A percentile compares a stretch with the other conserved stretches of the same genome.
phyloP scores from a whole-genome alignment of 30 jellyfish, hydroid and myxozoan species.

The Cassiopea xamachana region DNA sequence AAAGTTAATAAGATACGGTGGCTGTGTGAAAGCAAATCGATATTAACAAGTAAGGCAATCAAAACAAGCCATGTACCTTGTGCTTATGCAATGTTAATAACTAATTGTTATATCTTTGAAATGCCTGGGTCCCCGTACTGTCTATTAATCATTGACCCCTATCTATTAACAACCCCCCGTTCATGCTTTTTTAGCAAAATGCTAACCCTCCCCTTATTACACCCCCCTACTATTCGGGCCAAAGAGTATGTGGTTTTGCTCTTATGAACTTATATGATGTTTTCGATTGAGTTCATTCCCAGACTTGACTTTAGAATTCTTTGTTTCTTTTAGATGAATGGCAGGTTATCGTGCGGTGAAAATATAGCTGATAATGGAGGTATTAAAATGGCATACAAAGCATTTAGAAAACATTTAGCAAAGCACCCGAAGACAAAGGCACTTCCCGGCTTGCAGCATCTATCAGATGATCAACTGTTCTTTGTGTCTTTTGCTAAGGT shows the following conservation, averaged over 20 bases:
- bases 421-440: slow-evolving; percentile 22
- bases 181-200: no score
- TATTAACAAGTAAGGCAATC: no score
- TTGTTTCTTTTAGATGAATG: slow-evolving; percentile 61
- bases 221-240: no score
- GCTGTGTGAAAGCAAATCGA: no score
- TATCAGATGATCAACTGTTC: slow-evolving; percentile 58
- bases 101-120: no score
- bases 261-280: neutral
- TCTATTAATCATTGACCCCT: no score
- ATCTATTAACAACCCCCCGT: no score
- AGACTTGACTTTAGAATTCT: neutral
- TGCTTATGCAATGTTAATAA: no score
- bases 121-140: no score
- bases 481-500: slow-evolving; percentile 73
- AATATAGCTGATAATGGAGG: slow-evolving; percentile 85
- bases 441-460: slow-evolving; percentile 69
- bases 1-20: no score
- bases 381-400: slow-evolving; percentile 68
- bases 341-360: slow-evolving; percentile 70
- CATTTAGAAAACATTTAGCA: slow-evolving; percentile 22
- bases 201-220: no score
- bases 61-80: no score
- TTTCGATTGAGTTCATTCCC: neutral
- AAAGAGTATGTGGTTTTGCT: neutral